Evolutionary conservation across 2,113 vertebrate species (phyloP).

Genomic region (Pyrgilauda ruficollis): DNA sequence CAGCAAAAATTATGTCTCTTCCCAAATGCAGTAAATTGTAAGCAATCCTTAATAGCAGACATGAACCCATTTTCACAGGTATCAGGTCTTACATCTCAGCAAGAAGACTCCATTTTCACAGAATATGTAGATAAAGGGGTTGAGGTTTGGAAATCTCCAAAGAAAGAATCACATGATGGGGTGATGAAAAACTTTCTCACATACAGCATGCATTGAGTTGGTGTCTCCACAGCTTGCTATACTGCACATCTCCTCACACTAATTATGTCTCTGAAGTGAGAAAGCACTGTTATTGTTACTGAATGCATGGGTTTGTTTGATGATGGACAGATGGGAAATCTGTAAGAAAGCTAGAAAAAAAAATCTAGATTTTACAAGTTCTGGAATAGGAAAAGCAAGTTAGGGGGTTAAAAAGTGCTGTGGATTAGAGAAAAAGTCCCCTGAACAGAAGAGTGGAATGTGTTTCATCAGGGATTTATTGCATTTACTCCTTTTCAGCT

Average conservation of each 20-base stretch:
- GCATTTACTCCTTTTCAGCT: neutral
- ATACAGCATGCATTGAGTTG: neutral
- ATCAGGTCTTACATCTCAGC: neutral
- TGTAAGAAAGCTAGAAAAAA: neutral
- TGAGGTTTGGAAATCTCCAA: neutral
- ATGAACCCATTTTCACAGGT: neutral
- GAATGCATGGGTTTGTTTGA: neutral
- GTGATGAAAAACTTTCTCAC: neutral
- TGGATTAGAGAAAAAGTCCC: neutral
- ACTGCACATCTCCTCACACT: neutral
- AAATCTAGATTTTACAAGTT: neutral
- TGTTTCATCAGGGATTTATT: constrained; percentile 1
- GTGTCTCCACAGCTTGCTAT: neutral
- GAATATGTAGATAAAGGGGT: neutral
- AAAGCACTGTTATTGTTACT: neutral
- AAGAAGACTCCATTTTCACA: neutral
- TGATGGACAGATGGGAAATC: neutral
- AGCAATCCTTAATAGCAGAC: neutral
- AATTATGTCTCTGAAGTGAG: neutral
- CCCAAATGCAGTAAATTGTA: neutral
- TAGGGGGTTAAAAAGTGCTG: neutral
- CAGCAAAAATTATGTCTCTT: neutral
- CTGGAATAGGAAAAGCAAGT: neutral
- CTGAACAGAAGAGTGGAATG: neutral
- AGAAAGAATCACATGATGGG: neutral